Conservation (phyloP, 64 coral and sea anemone species). For the Pocillopora damicornis region DNA sequence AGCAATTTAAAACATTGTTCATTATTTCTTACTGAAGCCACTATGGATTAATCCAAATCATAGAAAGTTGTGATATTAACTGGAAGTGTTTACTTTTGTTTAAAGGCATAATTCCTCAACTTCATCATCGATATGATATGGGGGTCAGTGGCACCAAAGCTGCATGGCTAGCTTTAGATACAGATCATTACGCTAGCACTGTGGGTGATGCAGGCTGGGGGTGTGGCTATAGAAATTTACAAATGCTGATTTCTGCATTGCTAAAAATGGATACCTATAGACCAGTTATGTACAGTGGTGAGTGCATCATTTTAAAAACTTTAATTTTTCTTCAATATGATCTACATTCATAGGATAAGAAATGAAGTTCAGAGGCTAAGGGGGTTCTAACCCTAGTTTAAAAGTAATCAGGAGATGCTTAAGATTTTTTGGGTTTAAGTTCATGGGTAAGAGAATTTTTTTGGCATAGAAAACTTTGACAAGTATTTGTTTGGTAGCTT, state of each 20-base stretch:
- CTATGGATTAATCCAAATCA: too few species aligned
- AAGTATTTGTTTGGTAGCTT: too few species aligned
- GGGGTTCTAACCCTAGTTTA: too few species aligned
- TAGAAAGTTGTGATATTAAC: too few species aligned
- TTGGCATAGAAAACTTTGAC: too few species aligned
- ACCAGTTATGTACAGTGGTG: constrained; percentile 64
- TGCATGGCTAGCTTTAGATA: constrained; percentile 74
- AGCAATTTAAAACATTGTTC: too few species aligned
- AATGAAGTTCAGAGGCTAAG: too few species aligned
- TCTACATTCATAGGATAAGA: neutral
- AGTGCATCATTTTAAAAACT: neutral
- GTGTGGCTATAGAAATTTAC: constrained; percentile 94
- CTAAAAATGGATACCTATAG: constrained; percentile 75
- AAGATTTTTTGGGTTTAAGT: too few species aligned
- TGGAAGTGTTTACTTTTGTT: neutral
- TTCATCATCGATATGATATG: constrained; percentile 80
- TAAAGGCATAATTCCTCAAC: constrained; percentile 74
- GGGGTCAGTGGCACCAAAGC: constrained; percentile 83
- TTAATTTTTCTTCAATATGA: neutral
- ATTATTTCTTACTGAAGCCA: too few species aligned
- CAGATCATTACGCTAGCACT: constrained; percentile 93
- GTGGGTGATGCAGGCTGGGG: constrained; percentile 95
- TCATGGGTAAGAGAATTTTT: too few species aligned
- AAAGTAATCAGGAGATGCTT: too few species aligned
- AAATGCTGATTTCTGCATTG: constrained; percentile 91